A percentile compares a stretch with the other conserved stretches of the same genome.
Conservation (phyloP, 2,888 invertebrate species). For the Acrobasis suavella region DNA sequence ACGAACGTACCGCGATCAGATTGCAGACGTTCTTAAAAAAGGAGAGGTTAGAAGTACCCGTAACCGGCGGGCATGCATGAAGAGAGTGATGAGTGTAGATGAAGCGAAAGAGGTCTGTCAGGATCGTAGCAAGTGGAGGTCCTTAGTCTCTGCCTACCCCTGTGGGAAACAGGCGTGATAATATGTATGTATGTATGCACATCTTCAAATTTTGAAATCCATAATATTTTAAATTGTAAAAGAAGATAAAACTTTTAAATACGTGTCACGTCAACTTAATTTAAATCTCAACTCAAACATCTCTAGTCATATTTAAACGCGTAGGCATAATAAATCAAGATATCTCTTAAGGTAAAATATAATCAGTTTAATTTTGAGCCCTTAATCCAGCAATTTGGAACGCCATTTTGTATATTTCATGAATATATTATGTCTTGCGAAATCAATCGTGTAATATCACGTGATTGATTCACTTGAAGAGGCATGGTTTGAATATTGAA, state of each 20-base stretch:
- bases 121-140: no score
- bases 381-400: constrained; percentile 6
- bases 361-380: constrained; percentile 16
- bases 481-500: not conserved
- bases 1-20: no score
- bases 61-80: no score
- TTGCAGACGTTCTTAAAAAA: no score
- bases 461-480: constrained; percentile 11
- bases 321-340: constrained; percentile 15
- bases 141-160: no score
- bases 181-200: no score
- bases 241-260: not conserved
- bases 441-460: constrained; percentile 15
- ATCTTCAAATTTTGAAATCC: no score
- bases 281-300: not conserved
- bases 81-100: no score
- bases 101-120: no score
- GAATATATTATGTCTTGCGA: constrained; percentile 14
- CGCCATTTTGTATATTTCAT: constrained; percentile 16
- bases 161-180: no score
- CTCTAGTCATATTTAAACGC: constrained; percentile 8
- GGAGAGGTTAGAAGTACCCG: no score
- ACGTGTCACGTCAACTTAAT: not conserved
- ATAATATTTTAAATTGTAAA: not conserved
- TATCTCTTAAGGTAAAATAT: constrained; percentile 8